Percentiles rank a stretch among this genome's conserved stretches.
phyloP scores from a whole-genome alignment of 2,888 invertebrate genomes.

The Drosophila stalkeri region DNA sequence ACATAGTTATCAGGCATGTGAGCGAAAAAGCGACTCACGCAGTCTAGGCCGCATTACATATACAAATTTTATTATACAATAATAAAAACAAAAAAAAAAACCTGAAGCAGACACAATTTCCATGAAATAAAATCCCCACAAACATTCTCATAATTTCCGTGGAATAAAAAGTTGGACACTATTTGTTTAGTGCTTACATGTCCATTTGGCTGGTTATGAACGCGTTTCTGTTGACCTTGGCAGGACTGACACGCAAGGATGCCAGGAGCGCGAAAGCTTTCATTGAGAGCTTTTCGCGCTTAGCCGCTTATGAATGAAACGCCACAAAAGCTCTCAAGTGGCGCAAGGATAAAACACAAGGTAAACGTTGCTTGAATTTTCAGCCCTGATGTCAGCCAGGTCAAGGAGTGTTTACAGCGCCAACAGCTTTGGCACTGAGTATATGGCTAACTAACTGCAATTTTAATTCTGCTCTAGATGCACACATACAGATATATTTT shows the following conservation, averaged over 20 bases:
- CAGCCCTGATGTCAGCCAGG: slow-evolving; percentile 38
- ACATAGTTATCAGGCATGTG: slow-evolving; percentile 42
- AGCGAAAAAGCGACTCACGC: slow-evolving; percentile 12
- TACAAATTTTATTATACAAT: slow-evolving; percentile 13
- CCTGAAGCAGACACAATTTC: slow-evolving; percentile 6
- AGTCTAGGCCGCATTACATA: slow-evolving; percentile 2
- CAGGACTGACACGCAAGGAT: slow-evolving; percentile 54
- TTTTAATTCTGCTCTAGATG: neutral
- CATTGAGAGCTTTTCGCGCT: slow-evolving; percentile 30
- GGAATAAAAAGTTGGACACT: slow-evolving; percentile 25
- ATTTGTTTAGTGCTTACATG: slow-evolving; percentile 39
- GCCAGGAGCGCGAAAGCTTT: slow-evolving; percentile 35
- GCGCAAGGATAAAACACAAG: slow-evolving; percentile 48
- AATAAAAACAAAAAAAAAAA: slow-evolving; percentile 1
- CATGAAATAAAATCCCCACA: slow-evolving; percentile 6
- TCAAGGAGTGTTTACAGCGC: slow-evolving; percentile 59
- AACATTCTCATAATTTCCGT: slow-evolving; percentile 11
- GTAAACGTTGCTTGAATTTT: slow-evolving; percentile 23
- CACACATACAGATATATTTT: neutral
- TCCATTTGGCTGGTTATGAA: slow-evolving; percentile 26
- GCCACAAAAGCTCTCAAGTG: slow-evolving; percentile 48
- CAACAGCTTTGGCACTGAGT: slow-evolving; percentile 1
- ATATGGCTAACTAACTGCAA: slow-evolving; percentile 11
- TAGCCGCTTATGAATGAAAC: slow-evolving; percentile 54
- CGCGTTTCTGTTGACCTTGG: slow-evolving; percentile 57